Base-by-base conservation (phyloP, 2,888 invertebrate genomes). In the Hermaeophaga mercurialis region DNA sequence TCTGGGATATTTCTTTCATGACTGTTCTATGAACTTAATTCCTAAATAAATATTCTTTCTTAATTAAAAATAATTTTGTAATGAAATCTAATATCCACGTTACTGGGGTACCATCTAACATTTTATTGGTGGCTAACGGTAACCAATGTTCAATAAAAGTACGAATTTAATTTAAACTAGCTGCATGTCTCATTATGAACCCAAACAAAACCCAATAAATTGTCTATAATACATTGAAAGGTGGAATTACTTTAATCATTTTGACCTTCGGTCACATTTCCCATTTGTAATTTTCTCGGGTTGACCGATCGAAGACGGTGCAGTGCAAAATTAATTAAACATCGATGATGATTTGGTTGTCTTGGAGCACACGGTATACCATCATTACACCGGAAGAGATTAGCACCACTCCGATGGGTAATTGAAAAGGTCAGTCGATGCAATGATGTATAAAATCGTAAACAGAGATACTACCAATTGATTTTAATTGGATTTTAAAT, bases 91-190 rank as follows among this genome's bases (percentile, higher is more conserved):
- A 31, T 7, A 19, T 14, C 24, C 14, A 1, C 39, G 64, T 41
- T 28, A 39, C 26, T 50, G 41, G 11, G 9, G n/a, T 33, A 19
- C 68, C 69, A 66, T 66, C 67, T 64, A 66, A 66, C 66, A 66
- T 60, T 69, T 65, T 65, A 69, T 68, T 66, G 70, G 68, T 68
- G 63, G 63, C 67, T 72, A 72, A 72, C 73, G 73, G 72, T 55
- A 70, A 64, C 56, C 62, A 62, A 62, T 65, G 68, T 70, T 66
- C 69, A 68, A 71, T 72, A 73, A 70, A 72, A 72, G 71, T 73
- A 73, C 70, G 70, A 71, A 69, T 70, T 70, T 71, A 67, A 67
- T 70, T 70, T 70, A 69, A 69, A 66, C 66, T 64, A 66, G 62
- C 62, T 58, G 64, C 63, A 62, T 65, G 68, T 59, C 67, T 68